Evolutionary conservation across 2,113 vertebrate species (phyloP).

Genomic region (Callopanchax toddi): DNA sequence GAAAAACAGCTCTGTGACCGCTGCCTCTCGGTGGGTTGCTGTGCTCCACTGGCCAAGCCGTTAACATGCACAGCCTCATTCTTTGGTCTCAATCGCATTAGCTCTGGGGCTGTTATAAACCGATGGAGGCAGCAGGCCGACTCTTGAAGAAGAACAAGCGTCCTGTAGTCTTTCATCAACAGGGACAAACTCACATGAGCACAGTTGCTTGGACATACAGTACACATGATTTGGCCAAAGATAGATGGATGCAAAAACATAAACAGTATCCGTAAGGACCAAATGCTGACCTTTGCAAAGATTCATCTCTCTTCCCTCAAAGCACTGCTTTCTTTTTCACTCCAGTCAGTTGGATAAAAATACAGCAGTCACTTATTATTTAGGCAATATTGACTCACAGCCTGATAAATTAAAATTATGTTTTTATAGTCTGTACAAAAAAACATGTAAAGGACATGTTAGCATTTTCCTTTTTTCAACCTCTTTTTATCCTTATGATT

Average conservation of each 20-base stretch:
- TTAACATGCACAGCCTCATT: constrained; percentile 63
- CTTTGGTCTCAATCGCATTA: constrained; percentile 61
- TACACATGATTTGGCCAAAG: constrained; percentile 7
- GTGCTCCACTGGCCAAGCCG: constrained; percentile 57
- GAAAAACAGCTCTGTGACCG: constrained; percentile 48
- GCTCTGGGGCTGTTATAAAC: constrained; percentile 53
- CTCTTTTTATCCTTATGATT: no score
- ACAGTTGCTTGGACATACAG: constrained; percentile 4
- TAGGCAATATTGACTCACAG: constrained; percentile 17
- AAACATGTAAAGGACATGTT: no score
- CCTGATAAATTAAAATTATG: no score
- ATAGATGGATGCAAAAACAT: constrained; percentile 25
- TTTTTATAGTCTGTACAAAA: no score
- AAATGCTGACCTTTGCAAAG: constrained; percentile 63
- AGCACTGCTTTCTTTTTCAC: constrained; percentile 36
- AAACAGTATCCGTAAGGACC: constrained; percentile 33
- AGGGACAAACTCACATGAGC: neutral
- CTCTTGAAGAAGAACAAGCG: constrained; percentile 27
- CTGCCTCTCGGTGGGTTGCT: constrained; percentile 32
- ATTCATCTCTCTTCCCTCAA: constrained; percentile 33
- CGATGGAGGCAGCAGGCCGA: constrained; percentile 50
- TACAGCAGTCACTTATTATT: constrained; percentile 28
- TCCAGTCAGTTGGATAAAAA: constrained; percentile 33
- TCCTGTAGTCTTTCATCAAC: constrained; percentile 12
- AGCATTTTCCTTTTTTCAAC: no score